Percentiles rank a stretch among this genome's conserved stretches.
Conservation (phyloP, 2,113 vertebrate genomes). For the Gymnogyps californianus region DNA sequence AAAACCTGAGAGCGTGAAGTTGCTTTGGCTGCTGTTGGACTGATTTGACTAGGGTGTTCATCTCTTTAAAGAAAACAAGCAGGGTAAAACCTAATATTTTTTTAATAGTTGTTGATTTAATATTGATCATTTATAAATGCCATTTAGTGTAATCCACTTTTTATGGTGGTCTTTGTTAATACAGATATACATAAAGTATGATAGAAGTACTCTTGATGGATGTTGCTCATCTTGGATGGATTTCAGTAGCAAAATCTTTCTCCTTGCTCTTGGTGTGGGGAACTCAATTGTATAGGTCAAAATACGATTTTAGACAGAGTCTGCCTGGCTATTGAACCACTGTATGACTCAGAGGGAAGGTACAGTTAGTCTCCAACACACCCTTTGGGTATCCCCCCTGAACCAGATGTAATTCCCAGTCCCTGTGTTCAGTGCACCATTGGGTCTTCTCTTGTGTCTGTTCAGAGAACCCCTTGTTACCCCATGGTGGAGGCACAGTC, state of each 20-base stretch:
- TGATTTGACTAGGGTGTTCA: background rate
- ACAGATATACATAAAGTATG: background rate
- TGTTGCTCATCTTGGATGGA: background rate
- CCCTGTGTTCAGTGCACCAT: rapidly evolving
- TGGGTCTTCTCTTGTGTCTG: background rate
- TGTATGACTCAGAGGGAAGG: background rate
- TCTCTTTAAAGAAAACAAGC: background rate
- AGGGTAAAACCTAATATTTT: background rate
- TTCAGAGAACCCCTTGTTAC: background rate
- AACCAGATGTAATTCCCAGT: background rate
- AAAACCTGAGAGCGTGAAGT: background rate
- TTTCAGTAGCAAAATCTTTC: background rate
- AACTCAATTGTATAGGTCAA: background rate
- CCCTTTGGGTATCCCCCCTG: background rate
- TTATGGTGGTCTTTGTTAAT: background rate
- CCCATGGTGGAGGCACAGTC: background rate
- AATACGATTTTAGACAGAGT: background rate
- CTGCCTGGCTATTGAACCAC: background rate
- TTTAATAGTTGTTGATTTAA: background rate
- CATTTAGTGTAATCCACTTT: background rate
- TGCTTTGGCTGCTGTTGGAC: background rate
- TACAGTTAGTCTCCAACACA: background rate
- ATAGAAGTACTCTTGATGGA: background rate
- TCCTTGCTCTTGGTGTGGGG: background rate
- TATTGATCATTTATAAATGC: background rate